Evolutionary conservation across 2,113 vertebrate species (phyloP).

Genomic region (Chrysochloris asiatica): DNA sequence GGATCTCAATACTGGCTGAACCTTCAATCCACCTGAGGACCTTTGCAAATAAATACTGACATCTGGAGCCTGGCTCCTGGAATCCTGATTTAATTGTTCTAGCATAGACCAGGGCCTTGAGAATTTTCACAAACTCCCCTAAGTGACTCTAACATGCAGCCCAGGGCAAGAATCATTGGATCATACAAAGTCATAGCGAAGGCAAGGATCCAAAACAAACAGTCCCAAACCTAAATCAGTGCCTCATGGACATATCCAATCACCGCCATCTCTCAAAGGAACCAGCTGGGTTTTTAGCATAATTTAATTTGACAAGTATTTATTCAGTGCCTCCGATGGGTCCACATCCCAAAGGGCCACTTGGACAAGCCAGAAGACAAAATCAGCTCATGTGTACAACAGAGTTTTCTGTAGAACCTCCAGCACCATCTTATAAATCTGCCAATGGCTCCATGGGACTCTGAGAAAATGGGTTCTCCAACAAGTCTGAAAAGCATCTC

Average conservation of each 20-base stretch:
- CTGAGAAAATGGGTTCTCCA: not conserved
- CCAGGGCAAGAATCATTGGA: not conserved
- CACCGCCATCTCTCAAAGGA: not conserved
- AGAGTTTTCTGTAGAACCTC: not conserved
- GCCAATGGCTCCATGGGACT: not conserved
- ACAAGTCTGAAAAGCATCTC: not conserved
- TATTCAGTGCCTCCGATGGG: not conserved
- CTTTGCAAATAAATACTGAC: not conserved
- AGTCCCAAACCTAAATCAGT: constrained; percentile 39
- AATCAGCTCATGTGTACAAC: not conserved
- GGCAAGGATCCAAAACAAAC: constrained; percentile 19
- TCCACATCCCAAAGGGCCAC: not conserved
- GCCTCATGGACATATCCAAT: not conserved
- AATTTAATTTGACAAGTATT: constrained; percentile 37
- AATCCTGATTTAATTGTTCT: not conserved
- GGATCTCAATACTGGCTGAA: not conserved
- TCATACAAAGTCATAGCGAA: constrained; percentile 31
- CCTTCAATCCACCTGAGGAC: constrained; percentile 23
- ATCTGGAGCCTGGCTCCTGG: not conserved
- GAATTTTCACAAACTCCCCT: constrained; percentile 14
- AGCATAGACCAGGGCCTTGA: not conserved
- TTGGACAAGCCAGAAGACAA: not conserved
- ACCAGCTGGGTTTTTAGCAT: constrained; percentile 38
- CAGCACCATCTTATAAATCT: not conserved
- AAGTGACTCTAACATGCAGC: not conserved